A percentile compares a stretch with the other conserved stretches of the same genome.
phyloP scores from a whole-genome alignment of 2,113 vertebrate species.

The Plecturocebus donacophilus region DNA sequence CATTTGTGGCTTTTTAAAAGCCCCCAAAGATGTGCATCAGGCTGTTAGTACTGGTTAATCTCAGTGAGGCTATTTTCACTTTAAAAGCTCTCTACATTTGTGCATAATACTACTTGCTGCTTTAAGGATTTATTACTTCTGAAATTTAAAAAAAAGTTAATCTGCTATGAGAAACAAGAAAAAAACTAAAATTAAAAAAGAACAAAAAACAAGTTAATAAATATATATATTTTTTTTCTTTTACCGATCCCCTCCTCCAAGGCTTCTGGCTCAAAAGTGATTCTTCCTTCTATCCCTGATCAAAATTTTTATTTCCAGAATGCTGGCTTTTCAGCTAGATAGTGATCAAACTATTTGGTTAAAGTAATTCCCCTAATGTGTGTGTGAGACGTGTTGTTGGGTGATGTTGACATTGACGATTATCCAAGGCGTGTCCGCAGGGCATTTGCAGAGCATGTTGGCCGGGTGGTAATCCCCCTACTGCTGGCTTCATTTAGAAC shows the following conservation, averaged over 20 bases:
- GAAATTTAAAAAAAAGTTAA: background rate
- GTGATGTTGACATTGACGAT: background rate
- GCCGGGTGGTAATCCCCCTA: background rate
- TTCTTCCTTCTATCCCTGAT: background rate
- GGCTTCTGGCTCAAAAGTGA: background rate
- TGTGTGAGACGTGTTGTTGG: background rate
- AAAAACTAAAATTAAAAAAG: too few relatives aligned
- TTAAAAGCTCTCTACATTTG: background rate
- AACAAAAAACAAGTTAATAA: too few relatives aligned
- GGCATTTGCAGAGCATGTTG: background rate
- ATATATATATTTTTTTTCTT: background rate
- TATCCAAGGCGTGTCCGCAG: background rate
- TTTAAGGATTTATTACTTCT: constrained; percentile 19
- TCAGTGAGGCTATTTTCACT: background rate
- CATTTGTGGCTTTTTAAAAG: background rate
- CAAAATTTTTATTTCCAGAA: constrained; percentile 19
- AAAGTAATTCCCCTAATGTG: background rate
- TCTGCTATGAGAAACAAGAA: too few relatives aligned
- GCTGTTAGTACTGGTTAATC: background rate
- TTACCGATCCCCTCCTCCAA: background rate
- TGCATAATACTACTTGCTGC: background rate
- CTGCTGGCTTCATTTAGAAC: background rate
- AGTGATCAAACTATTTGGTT: background rate
- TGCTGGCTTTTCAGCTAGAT: background rate
- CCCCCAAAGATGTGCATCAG: background rate